Conservation (phyloP, 2,113 vertebrate genomes). For the Cyanoliseus patagonus region DNA sequence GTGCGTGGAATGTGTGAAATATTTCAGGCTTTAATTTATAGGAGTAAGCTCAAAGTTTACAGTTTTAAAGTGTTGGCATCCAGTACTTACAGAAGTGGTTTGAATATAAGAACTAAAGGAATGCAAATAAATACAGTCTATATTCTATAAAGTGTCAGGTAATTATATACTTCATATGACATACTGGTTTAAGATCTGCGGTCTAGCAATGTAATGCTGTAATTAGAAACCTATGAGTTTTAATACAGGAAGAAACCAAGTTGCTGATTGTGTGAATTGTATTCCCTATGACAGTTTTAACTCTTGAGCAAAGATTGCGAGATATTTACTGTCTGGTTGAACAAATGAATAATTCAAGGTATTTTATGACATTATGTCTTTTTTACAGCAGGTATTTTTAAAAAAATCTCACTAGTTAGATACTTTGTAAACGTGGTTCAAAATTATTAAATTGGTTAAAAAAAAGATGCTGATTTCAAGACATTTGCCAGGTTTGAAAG, state of each 20-base stretch:
- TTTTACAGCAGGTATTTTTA: not conserved
- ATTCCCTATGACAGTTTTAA: not conserved
- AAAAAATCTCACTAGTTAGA: not conserved
- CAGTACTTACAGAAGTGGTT: not conserved
- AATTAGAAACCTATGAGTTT: not conserved
- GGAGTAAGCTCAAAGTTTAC: not conserved
- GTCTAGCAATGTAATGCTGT: not conserved
- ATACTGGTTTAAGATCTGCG: not conserved
- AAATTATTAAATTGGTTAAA: not conserved
- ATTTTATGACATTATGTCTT: not conserved
- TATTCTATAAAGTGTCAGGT: not conserved
- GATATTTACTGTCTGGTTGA: not conserved
- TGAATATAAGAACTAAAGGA: not conserved
- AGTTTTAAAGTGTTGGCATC: not conserved
- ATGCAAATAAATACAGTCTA: not conserved
- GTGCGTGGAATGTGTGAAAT: not conserved
- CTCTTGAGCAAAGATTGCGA: not conserved
- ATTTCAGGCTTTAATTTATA: not conserved
- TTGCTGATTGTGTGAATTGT: not conserved
- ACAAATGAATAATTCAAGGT: not conserved
- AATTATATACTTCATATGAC: not conserved
- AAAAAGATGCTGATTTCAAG: not conserved
- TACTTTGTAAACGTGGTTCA: not conserved
- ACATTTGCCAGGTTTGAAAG: not conserved
- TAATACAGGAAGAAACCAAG: not conserved